Base-by-base conservation (phyloP, 2,113 vertebrate species). In the Gila orcuttii region DNA sequence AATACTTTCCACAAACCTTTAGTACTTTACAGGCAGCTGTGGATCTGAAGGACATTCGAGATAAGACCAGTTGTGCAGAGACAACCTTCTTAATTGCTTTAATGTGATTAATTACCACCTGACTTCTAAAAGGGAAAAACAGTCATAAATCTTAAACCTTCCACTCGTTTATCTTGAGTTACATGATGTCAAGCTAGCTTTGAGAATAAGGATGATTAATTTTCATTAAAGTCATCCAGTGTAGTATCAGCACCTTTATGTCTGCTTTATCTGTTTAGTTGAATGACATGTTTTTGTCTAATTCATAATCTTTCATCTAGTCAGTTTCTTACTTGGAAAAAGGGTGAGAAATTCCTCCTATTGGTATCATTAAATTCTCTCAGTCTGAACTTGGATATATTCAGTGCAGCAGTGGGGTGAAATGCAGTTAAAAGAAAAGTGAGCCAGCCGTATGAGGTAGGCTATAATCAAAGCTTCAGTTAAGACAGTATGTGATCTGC, bases 71-170 rank as follows among this genome's bases (percentile, higher is more conserved):
- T 42, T 23, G 82, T 33, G 9, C 82, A 59, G 28, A 69, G 15
- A 83, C 50, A 39, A 83, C 47, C 82, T 83, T 73, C 50, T 42
- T 73, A 83, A 83, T 83, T 36, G 50, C 23, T 59, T 42, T 83
- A 74, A 42, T 73, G 82, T 83, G 68, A 83, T 73, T 57, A 83
- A 83, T 83, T 39, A 57, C 50, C 33, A 28, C 19, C 82, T 25
- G 11, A 39, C 31, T 83, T 68, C 82, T 68, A 74, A 83, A 83
- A 55, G 82, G 25, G 68, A 33, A 83, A 83, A 73, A 69, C 64
- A 42, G 25, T 57, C 33, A 83, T 83, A 59, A 73, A 73, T 73
- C 68, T 39, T 42, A 59, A 83, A 73, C 23, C 81, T 13, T 73
- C 28, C 2, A 23, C 62, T 73, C 50, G 3, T 73, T 83, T 73